Base-by-base conservation (phyloP, 2,797 vertebrate species). In the Danio albolineatus region DNA sequence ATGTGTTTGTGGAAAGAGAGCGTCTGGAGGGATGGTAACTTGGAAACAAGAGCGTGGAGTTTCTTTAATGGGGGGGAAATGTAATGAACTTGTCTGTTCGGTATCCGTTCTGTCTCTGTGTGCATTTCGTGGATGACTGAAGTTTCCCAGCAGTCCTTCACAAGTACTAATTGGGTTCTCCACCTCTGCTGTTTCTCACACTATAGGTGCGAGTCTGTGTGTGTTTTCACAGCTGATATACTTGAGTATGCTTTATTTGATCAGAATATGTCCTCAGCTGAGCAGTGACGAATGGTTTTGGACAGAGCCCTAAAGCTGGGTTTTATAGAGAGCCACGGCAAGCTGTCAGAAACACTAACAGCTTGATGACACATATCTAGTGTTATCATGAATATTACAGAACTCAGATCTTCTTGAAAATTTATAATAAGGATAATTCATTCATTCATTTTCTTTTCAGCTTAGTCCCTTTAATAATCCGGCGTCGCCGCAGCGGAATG, bases 31-130 rank as follows among this genome's bases (percentile, higher is more conserved):
- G 5, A 21, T 71, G 71, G 76, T 83, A 79, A 79, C 71, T 79
- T 83, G 67, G 66, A 80, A 80, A 76, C 77, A 21, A 12, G 65
- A 81, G 73, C 59, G 4, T 38, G 17, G 57, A 46, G 60, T 56
- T 28, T 44, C n/a, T 72, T 57, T 54, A 28, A 14, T 12, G 54
- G 39, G 39, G 73, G 73, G 62, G 54, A 54, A 77, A 17, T 38
- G 51, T 67, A 67, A 77, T 67, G 64, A 57, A 67, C 64, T 59
- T 77, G n/a, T 71, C 10, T n/a, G 59, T 59, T 51, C 53, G 44
- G 16, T 16, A 59, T 62, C 28, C 14, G 56, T 64, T 64, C 49
- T 44, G 17, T 65, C 8, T 74, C 54, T 46, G 19, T 48, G 12
- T 60, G 62, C 43, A 48, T 57, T 38, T 41, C 74, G 14, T 59